phyloP scores from a whole-genome alignment of 1,140 invertebrate species.

The Magallana ariakensis region DNA sequence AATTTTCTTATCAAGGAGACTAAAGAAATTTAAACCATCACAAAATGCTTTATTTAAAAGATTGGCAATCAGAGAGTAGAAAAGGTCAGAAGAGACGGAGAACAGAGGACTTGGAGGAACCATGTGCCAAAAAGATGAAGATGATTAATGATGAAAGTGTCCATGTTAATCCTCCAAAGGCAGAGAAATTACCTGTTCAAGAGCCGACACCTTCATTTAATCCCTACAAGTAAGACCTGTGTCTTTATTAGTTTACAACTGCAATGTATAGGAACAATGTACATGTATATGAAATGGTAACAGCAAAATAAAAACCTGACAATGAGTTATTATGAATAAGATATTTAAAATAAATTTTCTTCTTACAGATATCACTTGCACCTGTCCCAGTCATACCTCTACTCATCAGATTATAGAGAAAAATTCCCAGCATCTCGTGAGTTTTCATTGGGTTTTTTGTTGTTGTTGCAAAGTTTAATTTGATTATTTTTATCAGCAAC shows the following conservation, averaged over 20 bases:
- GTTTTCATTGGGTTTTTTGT: background rate
- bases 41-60: background rate
- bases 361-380: constrained; percentile 2
- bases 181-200: background rate
- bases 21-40: background rate
- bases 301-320: no score
- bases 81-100: background rate
- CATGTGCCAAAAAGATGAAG: background rate
- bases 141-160: background rate
- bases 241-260: no score
- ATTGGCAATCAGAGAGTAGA: background rate
- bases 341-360: no score
- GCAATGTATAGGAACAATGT: no score
- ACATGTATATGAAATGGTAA: no score
- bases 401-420: constrained; percentile 14
- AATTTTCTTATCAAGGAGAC: background rate
- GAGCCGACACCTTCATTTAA: background rate
- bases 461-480: no score
- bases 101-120: background rate
- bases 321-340: no score
- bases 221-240: background rate
- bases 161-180: background rate
- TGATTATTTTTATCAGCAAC: no score
- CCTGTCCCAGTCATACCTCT: background rate
- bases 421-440: constrained; percentile 11